phyloP scores from a whole-genome alignment of 2,888 invertebrate genomes.

The Drosophila percnosoma region DNA sequence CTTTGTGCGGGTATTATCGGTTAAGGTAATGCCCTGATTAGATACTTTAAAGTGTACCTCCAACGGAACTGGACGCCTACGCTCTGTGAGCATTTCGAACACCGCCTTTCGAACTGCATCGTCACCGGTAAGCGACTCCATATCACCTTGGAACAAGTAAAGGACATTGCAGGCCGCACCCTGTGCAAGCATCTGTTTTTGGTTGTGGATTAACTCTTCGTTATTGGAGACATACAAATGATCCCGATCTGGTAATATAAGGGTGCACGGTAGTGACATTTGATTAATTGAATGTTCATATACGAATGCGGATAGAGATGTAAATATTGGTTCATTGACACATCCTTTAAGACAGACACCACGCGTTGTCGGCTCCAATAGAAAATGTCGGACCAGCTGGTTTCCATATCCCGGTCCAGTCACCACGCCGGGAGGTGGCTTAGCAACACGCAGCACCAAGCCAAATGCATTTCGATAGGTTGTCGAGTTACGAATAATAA shows the following conservation, averaged over 20 bases:
- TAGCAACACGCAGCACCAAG: constrained; percentile 95
- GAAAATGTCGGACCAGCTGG: constrained; percentile 96
- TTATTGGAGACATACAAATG: constrained; percentile 49
- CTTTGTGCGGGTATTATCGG: constrained; percentile 95
- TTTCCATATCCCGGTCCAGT: constrained; percentile 86
- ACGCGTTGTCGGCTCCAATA: constrained; percentile 98
- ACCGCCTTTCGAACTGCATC: constrained; percentile 93
- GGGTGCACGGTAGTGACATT: constrained; percentile 96
- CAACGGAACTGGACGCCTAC: constrained; percentile 87
- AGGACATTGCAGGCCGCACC: constrained; percentile 96
- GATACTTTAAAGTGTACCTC: constrained; percentile 98
- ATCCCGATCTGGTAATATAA: constrained; percentile 89
- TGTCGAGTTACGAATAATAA: constrained; percentile 97
- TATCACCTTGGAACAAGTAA: constrained; percentile 94
- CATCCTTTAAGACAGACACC: constrained; percentile 98
- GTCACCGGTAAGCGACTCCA: constrained; percentile 95
- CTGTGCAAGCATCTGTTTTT: constrained; percentile 86
- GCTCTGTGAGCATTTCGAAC: constrained; percentile 87
- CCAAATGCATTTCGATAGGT: constrained; percentile 92
- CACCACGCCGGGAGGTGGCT: constrained; percentile 90
- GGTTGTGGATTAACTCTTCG: constrained; percentile 60
- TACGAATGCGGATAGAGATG: constrained; percentile 97
- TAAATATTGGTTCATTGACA: constrained; percentile 98
- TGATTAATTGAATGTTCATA: constrained; percentile 99
- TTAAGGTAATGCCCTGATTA: constrained; percentile 97